These are phyloP conservation scores for Andricus grossulariae DNA, from an alignment of 1,140 invertebrate species.

Conservation along the genomic window DNA sequence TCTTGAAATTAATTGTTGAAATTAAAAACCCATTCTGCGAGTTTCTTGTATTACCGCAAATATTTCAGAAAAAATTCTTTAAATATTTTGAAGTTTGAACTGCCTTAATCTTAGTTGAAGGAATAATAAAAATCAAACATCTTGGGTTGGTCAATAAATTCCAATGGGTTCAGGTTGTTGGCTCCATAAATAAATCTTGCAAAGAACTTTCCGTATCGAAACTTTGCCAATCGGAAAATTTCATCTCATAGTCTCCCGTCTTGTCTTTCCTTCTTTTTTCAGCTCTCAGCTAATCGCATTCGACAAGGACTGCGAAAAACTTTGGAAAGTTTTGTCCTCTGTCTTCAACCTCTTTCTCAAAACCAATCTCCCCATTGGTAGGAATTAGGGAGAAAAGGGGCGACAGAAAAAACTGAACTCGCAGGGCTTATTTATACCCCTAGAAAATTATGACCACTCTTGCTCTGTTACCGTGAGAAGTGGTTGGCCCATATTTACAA, in stretches of 20 bases:
- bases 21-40: neutral
- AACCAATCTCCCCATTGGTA: neutral
- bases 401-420: neutral
- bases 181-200: neutral
- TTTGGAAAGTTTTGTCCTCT: neutral
- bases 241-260: neutral
- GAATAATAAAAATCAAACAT: neutral
- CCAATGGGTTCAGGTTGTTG: neutral
- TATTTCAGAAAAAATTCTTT: neutral
- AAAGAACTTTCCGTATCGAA: neutral
- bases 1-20: neutral
- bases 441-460: neutral
- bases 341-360: neutral
- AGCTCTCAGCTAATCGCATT: slow-evolving; percentile 10
- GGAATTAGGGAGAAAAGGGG: neutral
- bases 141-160: neutral
- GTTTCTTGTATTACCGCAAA: neutral
- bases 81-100: no score
- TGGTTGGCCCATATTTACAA: no score
- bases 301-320: slow-evolving; percentile 5
- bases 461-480: no score
- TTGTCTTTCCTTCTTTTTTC: slow-evolving; percentile 1
- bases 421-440: neutral
- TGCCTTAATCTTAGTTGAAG: neutral
- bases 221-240: slow-evolving; percentile 14